Conservation (phyloP, 2,888 invertebrate genomes). For the Melanostoma scalare region DNA sequence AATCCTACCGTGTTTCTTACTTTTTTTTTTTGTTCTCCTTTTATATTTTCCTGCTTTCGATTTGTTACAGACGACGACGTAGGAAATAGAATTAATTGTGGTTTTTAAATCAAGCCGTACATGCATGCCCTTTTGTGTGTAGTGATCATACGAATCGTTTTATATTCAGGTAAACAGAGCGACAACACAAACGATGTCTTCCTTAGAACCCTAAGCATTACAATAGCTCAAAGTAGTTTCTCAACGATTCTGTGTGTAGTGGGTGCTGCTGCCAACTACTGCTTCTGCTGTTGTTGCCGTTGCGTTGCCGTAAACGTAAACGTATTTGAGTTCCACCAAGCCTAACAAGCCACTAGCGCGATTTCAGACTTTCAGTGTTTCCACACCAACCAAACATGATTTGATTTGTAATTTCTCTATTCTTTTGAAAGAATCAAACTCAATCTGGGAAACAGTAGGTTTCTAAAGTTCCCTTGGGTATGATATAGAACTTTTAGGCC, state of each 20-base stretch:
- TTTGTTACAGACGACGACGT: constrained; percentile 19
- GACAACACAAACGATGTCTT: constrained; percentile 33
- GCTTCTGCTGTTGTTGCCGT: no score
- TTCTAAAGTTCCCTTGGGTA: no score
- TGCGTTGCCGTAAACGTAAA: no score
- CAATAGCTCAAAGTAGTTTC: constrained; percentile 34
- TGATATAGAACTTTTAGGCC: no score
- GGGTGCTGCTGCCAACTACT: no score
- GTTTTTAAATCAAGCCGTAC: constrained; percentile 36
- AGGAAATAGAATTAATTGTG: constrained; percentile 56
- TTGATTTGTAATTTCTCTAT: no score
- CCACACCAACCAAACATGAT: no score
- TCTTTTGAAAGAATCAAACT: no score
- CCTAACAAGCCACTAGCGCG: no score
- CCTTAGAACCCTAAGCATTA: constrained; percentile 12
- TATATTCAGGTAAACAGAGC: constrained; percentile 45
- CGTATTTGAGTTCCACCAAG: no score
- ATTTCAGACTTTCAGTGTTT: no score
- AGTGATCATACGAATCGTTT: constrained; percentile 29
- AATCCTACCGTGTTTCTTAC: not conserved
- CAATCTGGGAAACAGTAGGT: no score
- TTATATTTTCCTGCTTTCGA: constrained; percentile 18
- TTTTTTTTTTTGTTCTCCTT: not conserved
- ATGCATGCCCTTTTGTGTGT: constrained; percentile 8
- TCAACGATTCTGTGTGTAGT: not conserved